Evolutionary conservation across 2,888 invertebrate species (phyloP), one percentile per base, ranked within the genome.

Genomic region (Drosophila formosana): DNA sequence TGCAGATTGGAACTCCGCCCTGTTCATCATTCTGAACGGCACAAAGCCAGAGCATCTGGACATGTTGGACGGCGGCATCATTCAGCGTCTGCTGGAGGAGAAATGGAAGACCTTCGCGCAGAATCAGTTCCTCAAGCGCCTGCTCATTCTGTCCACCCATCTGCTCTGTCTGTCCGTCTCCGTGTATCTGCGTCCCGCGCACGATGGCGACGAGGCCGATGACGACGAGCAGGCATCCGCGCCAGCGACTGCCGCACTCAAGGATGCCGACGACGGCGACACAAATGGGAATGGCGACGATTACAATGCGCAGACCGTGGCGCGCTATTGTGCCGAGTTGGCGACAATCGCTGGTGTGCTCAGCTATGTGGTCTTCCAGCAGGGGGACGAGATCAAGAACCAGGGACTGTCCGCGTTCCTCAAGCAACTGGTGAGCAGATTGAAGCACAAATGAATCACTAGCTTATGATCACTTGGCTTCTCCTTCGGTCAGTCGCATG

Each of bases 71-170:
- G 98, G 99, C 51, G 99, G 99, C 32, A 99, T 99, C 63, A 99
- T 99, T 89, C 98, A 99, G 91, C 95, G 98, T 88, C 93, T 99
- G 52, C 94, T 99, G 18, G 99, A 99, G 92, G 99, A 99, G 93
- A 99, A 99, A 92, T 99, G 99, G 99, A 99, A 99, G 93, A 98
- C 98, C 0, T 99, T 98, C 93, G 99, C 98, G 28, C 95, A 97
- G 93, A 96, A 96, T 88, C 98, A 98, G 93, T 98, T 99, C 92
- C 93, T 98, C 68, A 97, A 98, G 93, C 95, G 98, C 39, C 94
- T 99, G 28, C 94, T 97, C 34, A 96, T 99, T 80, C 94, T 99
- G 51, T 94, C 96, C 89, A 94, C 97, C 28, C 99, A 99, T 92
- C 93, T 99, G 65, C 93, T 98, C 0, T 95, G 96, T 50, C 94